Evolutionary conservation across 2,797 vertebrate species (phyloP).

Genomic region (Acrossocheilus wenchowensis): DNA sequence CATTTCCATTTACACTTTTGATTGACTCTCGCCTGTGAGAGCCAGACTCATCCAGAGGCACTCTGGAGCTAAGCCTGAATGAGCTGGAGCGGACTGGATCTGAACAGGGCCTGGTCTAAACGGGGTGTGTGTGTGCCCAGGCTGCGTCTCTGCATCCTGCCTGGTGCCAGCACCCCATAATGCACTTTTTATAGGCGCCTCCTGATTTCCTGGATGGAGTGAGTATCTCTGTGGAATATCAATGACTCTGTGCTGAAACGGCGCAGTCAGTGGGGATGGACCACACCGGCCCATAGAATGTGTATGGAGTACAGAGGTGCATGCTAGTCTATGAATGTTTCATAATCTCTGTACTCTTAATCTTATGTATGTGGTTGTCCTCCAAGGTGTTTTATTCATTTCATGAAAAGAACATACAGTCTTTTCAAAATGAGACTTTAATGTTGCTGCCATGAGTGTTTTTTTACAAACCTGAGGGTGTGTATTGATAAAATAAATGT

Average conservation of each 20-base stretch:
- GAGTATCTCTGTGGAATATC: slow-evolving; percentile 75
- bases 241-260: slow-evolving; percentile 70
- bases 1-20: slow-evolving; percentile 24
- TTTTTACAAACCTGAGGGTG: neutral
- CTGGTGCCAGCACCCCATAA: slow-evolving; percentile 62
- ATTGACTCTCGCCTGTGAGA: neutral
- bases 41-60: slow-evolving; percentile 16
- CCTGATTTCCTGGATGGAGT: slow-evolving; percentile 79
- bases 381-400: neutral
- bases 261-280: slow-evolving; percentile 59
- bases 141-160: slow-evolving; percentile 38
- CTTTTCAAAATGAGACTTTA: neutral
- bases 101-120: slow-evolving; percentile 34
- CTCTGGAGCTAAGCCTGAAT: slow-evolving; percentile 36
- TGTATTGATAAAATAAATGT: neutral
- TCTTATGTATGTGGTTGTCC: neutral
- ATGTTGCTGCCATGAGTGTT: neutral
- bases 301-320: slow-evolving; percentile 13
- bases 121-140: slow-evolving; percentile 34
- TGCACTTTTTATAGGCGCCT: slow-evolving; percentile 71
- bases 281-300: slow-evolving; percentile 8
- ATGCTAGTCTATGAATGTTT: neutral
- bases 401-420: neutral
- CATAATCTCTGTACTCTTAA: neutral
- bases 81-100: slow-evolving; percentile 43